Evolutionary conservation across 1,140 invertebrate genomes (phyloP).

Genomic region (Daktulosphaira vitifoliae): DNA sequence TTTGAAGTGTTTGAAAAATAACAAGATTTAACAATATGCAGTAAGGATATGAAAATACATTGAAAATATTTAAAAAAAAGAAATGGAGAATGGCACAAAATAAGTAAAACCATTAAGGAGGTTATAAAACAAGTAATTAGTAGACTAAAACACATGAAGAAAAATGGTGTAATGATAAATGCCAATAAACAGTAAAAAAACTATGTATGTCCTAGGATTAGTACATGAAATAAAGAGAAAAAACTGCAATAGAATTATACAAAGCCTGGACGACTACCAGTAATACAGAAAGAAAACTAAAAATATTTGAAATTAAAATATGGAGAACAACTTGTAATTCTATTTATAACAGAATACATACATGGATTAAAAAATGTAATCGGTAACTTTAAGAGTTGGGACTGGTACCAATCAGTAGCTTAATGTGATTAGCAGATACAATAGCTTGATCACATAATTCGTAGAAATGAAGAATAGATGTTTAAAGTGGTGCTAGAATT

Average conservation of each 20-base stretch:
- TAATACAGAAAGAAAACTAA: no score
- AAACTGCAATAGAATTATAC: no score
- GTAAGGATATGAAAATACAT: no score
- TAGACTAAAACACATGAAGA: background rate
- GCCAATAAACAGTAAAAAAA: background rate
- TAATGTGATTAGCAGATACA: background rate
- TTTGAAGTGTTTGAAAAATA: no score
- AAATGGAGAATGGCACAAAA: no score
- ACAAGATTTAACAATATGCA: no score
- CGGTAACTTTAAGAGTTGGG: background rate
- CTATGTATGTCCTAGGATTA: background rate
- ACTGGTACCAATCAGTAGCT: background rate
- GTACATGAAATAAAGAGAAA: background rate
- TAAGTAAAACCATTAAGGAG: no score
- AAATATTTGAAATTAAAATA: no score
- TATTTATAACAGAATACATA: background rate
- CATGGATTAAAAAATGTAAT: background rate
- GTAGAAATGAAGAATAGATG: background rate
- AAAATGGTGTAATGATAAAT: conserved; percentile 8
- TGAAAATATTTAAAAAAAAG: no score
- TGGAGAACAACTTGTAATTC: background rate
- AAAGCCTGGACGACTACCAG: no score
- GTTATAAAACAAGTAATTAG: background rate
- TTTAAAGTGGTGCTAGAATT: background rate
- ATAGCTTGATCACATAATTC: background rate